Evolutionary conservation across 2,797 vertebrate species (phyloP).

Genomic region (Myotis findleyi): DNA sequence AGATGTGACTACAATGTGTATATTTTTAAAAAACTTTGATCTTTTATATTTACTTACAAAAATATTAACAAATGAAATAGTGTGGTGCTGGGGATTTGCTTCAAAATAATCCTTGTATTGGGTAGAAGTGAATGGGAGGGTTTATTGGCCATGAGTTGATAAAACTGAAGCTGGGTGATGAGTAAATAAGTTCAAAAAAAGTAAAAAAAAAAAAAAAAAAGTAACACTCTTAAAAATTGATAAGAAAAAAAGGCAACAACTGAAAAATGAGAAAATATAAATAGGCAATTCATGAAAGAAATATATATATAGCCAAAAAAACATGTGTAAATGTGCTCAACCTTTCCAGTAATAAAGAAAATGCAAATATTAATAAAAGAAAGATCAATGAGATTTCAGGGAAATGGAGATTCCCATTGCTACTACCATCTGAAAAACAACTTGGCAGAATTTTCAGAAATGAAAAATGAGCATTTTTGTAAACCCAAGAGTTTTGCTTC

Average conservation of each 20-base stretch:
- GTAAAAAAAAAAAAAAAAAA: not conserved
- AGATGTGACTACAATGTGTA: not conserved
- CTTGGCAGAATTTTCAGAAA: constrained; percentile 1
- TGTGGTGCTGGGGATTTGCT: not conserved
- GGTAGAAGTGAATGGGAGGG: not conserved
- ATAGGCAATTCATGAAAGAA: not conserved
- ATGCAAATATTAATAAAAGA: not conserved
- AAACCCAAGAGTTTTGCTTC: constrained; percentile 14
- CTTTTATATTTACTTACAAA: constrained; percentile 17
- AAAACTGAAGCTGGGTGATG: not conserved
- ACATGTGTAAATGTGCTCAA: not conserved
- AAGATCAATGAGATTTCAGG: not conserved
- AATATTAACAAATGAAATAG: constrained; percentile 29
- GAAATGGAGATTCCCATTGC: not conserved
- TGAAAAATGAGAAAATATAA: constrained; percentile 4
- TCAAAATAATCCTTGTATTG: constrained; percentile 14
- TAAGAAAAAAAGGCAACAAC: not conserved
- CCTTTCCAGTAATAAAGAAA: not conserved
- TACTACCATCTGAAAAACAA: not conserved
- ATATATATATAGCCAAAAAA: not conserved
- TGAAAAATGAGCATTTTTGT: not conserved
- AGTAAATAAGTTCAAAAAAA: not conserved
- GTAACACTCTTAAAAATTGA: not conserved
- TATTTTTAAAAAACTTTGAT: constrained; percentile 11
- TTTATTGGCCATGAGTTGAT: not conserved